Evolutionary conservation across 2,888 invertebrate genomes (phyloP).

Genomic region (Idaea dimidiata): DNA sequence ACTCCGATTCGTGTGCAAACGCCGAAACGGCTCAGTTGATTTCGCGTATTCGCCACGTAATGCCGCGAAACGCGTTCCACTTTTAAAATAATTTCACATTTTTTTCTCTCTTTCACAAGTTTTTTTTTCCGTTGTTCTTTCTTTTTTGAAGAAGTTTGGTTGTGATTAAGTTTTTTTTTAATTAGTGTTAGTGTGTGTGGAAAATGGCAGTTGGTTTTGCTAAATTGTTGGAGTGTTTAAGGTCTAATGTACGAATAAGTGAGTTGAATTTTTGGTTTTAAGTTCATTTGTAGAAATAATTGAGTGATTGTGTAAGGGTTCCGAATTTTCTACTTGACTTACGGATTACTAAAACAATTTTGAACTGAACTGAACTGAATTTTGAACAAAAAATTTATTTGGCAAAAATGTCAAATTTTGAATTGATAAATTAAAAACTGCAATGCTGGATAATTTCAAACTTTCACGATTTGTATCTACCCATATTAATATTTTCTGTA

Average conservation of each 20-base stretch:
- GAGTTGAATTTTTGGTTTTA: no score
- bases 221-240: slow-evolving; percentile 48
- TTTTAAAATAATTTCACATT: slow-evolving; percentile 21
- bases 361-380: no score
- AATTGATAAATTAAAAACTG: no score
- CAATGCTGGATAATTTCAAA: no score
- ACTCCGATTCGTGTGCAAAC: slow-evolving; percentile 22
- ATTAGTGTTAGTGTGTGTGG: not conserved
- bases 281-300: slow-evolving; percentile 18
- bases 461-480: no score
- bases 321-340: no score
- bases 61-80: slow-evolving; percentile 37
- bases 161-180: not conserved
- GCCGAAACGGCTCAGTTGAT: slow-evolving; percentile 43
- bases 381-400: no score
- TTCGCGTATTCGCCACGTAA: slow-evolving; percentile 50
- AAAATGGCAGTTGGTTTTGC: slow-evolving; percentile 46
- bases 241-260: slow-evolving; percentile 51
- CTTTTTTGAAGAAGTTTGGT: not conserved
- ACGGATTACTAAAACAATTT: no score
- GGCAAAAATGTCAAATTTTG: no score
- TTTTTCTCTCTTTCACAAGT: slow-evolving; percentile 12
- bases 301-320: no score
- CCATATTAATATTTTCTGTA: no score
- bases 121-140: not conserved